Conservation (phyloP, 2,113 vertebrate species). For the Galbula dea region DNA sequence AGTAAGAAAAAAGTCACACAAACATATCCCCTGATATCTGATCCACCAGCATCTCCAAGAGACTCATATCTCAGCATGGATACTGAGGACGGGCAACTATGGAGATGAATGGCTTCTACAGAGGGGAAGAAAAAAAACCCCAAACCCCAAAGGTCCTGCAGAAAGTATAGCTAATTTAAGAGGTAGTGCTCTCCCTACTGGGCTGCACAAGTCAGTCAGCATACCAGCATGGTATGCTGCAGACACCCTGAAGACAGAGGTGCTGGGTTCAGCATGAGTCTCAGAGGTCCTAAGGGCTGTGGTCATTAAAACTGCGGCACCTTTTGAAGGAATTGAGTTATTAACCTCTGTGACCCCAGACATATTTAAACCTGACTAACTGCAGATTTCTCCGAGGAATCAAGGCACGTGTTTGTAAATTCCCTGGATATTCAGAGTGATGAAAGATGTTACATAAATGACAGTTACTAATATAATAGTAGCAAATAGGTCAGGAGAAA, state of each 20-base stretch:
- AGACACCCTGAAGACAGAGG: background rate
- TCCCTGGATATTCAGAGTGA: constrained; percentile 1
- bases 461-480: constrained; percentile 44
- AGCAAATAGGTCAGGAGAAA: constrained; percentile 23
- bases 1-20: background rate
- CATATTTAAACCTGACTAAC: constrained; percentile 40
- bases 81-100: background rate
- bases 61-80: background rate
- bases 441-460: constrained; percentile 33
- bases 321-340: constrained; percentile 40
- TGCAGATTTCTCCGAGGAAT: constrained; percentile 40
- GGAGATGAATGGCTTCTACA: background rate
- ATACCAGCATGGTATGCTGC: background rate
- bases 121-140: background rate
- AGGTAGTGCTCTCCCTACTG: background rate
- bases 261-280: background rate
- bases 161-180: background rate
- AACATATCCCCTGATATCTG: background rate
- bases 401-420: constrained; percentile 49
- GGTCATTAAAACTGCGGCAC: constrained; percentile 20
- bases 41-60: background rate
- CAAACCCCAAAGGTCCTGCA: background rate
- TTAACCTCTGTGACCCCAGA: constrained; percentile 16
- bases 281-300: background rate
- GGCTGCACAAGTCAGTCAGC: rapidly evolving